Percentiles rank a stretch among this genome's conserved stretches.
phyloP scores from a whole-genome alignment of 2,113 vertebrate species.

The Hiodon tergisus region DNA sequence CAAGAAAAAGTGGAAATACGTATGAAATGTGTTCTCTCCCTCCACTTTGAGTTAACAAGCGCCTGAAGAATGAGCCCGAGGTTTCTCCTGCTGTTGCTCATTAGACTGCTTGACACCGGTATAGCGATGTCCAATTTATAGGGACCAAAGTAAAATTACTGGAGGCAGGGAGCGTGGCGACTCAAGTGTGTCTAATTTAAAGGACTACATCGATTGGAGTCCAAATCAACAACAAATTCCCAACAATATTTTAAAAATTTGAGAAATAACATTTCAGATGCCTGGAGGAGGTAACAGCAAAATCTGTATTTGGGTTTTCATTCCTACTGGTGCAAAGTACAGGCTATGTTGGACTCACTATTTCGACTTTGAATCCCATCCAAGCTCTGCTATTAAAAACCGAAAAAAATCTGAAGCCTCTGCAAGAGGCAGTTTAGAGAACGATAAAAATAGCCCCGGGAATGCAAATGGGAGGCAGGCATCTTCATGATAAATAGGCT shows the following conservation, averaged over 20 bases:
- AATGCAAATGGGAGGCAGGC: background rate
- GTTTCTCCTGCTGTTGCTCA: no score
- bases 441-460: background rate
- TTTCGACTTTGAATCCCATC: conserved; percentile 4
- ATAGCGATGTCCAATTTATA: background rate
- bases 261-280: background rate
- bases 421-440: background rate
- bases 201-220: background rate
- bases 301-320: conserved; percentile 19
- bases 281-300: background rate
- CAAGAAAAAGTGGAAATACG: no score
- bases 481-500: background rate
- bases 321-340: conserved; percentile 19
- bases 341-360: background rate
- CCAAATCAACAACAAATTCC: background rate
- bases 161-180: background rate
- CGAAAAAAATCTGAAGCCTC: background rate
- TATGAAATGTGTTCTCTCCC: no score
- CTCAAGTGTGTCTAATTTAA: background rate
- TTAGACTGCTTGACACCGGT: no score
- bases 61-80: no score
- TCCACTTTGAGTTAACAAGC: no score
- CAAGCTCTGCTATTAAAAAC: conserved; percentile 3
- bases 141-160: background rate
- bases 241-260: background rate